These are phyloP conservation scores for Caenorhabditis sulstoni DNA, from an alignment of 2,888 invertebrate genomes.

Conservation along the genomic window DNA sequence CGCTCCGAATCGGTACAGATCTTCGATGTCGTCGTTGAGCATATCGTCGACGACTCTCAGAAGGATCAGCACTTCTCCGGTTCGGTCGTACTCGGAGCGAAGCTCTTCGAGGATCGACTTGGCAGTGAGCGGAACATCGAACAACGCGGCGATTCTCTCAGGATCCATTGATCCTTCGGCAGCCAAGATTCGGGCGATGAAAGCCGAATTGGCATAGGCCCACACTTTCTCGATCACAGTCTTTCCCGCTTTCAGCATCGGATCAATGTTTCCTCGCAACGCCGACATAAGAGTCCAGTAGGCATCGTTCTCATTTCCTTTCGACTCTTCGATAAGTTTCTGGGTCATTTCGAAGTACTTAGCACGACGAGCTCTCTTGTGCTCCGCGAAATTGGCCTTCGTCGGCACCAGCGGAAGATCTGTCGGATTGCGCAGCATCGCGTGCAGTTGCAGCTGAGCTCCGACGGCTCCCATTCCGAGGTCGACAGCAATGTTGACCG, in stretches of 20 bases:
- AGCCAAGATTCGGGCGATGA: constrained; percentile 45
- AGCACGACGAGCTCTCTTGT: constrained; percentile 50
- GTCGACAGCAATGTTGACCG: constrained; percentile 39
- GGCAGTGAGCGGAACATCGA: constrained; percentile 52
- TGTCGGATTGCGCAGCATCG: constrained; percentile 38
- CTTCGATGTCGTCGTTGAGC: constrained; percentile 55
- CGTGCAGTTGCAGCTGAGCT: constrained; percentile 46
- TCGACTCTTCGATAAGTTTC: constrained; percentile 31
- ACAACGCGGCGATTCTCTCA: constrained; percentile 19
- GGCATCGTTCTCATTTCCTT: constrained; percentile 30
- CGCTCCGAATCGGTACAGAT: constrained; percentile 45
- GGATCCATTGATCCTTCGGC: constrained; percentile 42
- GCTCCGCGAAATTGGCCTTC: constrained; percentile 27
- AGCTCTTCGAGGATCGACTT: constrained; percentile 49
- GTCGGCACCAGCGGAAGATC: constrained; percentile 40
- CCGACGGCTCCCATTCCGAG: constrained; percentile 51
- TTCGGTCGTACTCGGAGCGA: constrained; percentile 20
- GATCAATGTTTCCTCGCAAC: constrained; percentile 42
- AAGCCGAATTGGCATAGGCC: constrained; percentile 59
- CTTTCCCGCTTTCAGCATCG: constrained; percentile 39
- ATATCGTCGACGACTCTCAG: constrained; percentile 41
- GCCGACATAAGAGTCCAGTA: constrained; percentile 39
- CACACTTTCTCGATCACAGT: constrained; percentile 52
- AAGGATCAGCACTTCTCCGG: constrained; percentile 40
- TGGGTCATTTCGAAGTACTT: constrained; percentile 48